Evolutionary conservation across 2,797 vertebrate genomes (phyloP).

Genomic region (Neostethus bicornis): DNA sequence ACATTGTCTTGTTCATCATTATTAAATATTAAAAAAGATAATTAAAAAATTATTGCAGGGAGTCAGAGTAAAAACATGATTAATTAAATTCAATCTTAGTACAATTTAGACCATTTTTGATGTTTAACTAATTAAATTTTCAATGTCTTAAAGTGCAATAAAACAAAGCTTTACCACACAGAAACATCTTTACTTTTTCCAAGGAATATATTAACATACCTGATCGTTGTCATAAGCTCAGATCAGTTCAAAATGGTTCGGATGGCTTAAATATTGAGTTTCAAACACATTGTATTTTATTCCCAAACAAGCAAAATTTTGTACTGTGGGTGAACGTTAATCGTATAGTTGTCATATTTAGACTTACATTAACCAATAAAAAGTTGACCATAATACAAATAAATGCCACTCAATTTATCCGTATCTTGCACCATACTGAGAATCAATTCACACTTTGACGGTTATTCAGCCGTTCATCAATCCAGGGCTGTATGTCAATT

Average conservation of each 20-base stretch:
- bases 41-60: too few relatives aligned
- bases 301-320: neutral
- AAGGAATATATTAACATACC: neutral
- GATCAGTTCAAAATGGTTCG: constrained; percentile 13
- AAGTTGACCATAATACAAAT: constrained; percentile 11
- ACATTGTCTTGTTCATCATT: too few relatives aligned
- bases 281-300: constrained; percentile 11
- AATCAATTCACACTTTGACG: constrained; percentile 25
- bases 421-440: neutral
- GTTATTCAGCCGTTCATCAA: constrained; percentile 16
- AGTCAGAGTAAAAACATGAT: neutral
- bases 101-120: neutral
- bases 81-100: too few relatives aligned
- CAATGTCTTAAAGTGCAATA: neutral
- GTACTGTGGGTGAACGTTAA: constrained; percentile 25
- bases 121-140: neutral
- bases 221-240: constrained; percentile 8
- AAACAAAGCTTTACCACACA: neutral
- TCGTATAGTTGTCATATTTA: constrained; percentile 28
- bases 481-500: constrained; percentile 34
- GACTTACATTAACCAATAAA: neutral
- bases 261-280: constrained; percentile 11
- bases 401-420: constrained; percentile 11
- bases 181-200: neutral
- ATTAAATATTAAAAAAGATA: too few relatives aligned